Evolutionary conservation across 2,113 vertebrate species (phyloP).

Genomic region (Aleadryas rufinucha): DNA sequence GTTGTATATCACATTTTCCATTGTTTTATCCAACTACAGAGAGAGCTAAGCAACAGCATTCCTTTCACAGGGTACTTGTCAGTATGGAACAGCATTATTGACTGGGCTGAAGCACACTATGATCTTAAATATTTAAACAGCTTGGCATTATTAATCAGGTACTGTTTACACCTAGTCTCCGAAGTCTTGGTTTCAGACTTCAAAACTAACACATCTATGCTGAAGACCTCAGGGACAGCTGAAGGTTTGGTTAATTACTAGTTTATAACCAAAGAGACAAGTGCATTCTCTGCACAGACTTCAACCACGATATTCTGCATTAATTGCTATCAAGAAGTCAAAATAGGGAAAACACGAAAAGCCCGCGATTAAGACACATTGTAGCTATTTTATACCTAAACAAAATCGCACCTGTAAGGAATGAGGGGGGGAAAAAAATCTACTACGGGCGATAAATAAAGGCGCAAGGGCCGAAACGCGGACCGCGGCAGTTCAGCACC

Average conservation of each 20-base stretch:
- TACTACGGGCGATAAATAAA: not conserved
- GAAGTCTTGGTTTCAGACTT: not conserved
- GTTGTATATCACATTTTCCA: not conserved
- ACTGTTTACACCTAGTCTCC: not conserved
- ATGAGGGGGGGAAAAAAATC: too few relatives aligned
- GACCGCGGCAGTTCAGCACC: slow-evolving; percentile 1
- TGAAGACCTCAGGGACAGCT: not conserved
- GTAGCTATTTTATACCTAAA: not conserved
- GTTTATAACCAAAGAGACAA: not conserved
- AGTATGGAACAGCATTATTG: not conserved
- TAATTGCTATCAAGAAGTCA: not conserved
- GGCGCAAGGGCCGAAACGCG: not conserved
- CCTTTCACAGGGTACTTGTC: not conserved
- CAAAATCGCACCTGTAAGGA: not conserved
- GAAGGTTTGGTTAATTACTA: not conserved
- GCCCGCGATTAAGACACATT: not conserved
- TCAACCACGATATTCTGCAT: not conserved
- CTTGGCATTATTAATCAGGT: not conserved
- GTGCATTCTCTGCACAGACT: not conserved
- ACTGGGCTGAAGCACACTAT: not conserved
- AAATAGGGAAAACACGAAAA: not conserved
- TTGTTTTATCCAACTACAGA: not conserved
- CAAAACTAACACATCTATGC: not conserved
- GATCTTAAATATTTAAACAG: slow-evolving; percentile 9
- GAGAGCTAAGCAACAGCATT: not conserved